phyloP scores from a whole-genome alignment of 1,140 invertebrate genomes.

The Hyles euphorbiae region DNA sequence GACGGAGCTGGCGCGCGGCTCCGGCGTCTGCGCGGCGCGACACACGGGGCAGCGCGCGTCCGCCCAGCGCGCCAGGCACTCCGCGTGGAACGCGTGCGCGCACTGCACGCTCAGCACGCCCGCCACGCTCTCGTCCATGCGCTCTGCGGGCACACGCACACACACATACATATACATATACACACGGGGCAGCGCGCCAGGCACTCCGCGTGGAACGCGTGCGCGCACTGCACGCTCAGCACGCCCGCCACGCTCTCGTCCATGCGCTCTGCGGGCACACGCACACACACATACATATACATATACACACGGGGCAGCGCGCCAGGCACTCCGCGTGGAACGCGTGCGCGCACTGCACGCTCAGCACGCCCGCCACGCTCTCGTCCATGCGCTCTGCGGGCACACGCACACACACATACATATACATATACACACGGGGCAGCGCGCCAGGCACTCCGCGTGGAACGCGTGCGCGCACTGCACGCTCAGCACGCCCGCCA shows the following conservation, averaged over 20 bases:
- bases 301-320: constrained; percentile 83
- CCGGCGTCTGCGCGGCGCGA: constrained; percentile 84
- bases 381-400: constrained; percentile 97
- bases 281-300: not conserved
- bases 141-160: constrained; percentile 86
- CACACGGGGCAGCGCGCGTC: constrained; percentile 91
- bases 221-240: constrained; percentile 98
- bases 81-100: constrained; percentile 98
- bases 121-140: constrained; percentile 98
- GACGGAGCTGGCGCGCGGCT: constrained; percentile 78
- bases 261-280: constrained; percentile 93
- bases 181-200: constrained; percentile 88
- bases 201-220: constrained; percentile 97
- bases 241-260: constrained; percentile 98
- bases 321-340: constrained; percentile 96
- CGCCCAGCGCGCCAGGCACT: constrained; percentile 97
- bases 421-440: constrained; percentile 78
- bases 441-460: constrained; percentile 91
- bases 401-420: not conserved
- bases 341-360: constrained; percentile 98
- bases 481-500: constrained; percentile 97
- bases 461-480: constrained; percentile 99
- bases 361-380: constrained; percentile 96
- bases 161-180: constrained; percentile 5
- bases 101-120: constrained; percentile 98